Evolutionary conservation across 1,140 invertebrate species (phyloP).

Genomic region (Meloidogyne floridensis): DNA sequence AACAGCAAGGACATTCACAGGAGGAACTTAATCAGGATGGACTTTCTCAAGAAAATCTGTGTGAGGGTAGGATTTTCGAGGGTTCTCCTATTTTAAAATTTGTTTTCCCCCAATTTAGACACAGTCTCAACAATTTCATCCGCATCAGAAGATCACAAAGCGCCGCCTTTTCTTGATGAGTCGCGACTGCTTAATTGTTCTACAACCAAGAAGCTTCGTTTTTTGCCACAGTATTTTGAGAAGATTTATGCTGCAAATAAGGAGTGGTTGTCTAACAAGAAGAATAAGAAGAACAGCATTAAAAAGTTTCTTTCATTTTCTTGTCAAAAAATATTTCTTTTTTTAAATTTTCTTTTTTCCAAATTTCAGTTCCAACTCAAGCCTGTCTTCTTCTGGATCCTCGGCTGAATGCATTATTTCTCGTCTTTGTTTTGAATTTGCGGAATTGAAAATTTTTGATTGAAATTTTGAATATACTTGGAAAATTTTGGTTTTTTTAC

Average conservation of each 20-base stretch:
- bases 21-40: not conserved
- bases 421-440: not conserved
- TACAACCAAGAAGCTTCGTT: not conserved
- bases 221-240: slow-evolving; percentile 1
- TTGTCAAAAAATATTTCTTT: too few relatives aligned
- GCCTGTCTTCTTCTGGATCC: not conserved
- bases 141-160: not conserved
- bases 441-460: not conserved
- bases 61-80: not conserved
- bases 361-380: not conserved
- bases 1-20: not conserved
- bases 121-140: not conserved
- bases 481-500: not conserved
- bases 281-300: not conserved
- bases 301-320: too few relatives aligned
- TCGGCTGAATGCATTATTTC: not conserved
- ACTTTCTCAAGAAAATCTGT: not conserved
- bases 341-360: not conserved
- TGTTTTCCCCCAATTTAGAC: not conserved
- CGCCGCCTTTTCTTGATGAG: not conserved
- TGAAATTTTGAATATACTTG: not conserved
- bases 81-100: too few relatives aligned
- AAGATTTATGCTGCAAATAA: slow-evolving; percentile 5
- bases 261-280: not conserved
- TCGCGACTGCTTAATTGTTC: not conserved